Base-by-base conservation (phyloP, 2,113 vertebrate species). In the Callorhinus ursinus region DNA sequence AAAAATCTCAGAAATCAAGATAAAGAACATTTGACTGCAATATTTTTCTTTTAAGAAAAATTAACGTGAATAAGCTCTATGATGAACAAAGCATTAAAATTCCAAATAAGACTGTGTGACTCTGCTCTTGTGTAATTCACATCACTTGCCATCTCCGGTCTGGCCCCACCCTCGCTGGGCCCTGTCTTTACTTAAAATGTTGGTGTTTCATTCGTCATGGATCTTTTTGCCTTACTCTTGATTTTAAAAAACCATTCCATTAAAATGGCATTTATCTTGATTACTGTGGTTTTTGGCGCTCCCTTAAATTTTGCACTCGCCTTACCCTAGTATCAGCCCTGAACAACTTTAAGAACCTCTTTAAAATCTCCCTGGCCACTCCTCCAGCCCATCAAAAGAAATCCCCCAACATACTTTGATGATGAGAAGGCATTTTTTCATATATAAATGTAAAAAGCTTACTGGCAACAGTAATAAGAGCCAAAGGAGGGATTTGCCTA, bases 391-490 rank as follows among this genome's bases (percentile, higher is more conserved):
- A 87, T 14, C 76, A 55, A 49, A 95, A 76, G 39, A 95, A 86
- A 82, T 36, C 15, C 0, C 3, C n/a, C 26, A 53, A 59, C 49
- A 46, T 36, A 82, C 5, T 76, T 65, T 8, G 69, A 82, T 77
- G 81, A 88, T 26, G 69, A 15, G 28, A 94, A 74, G 49, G 28
- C 39, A 71, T 36, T 63, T 95, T 96, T 82, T 72, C 55, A 82
- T 55, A 63, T 31, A 76, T 69, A 92, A 85, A 96, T 76, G 67
- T 88, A 28, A 61, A 89, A 77, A 7, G 28, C 85, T 92, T 76
- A 49, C 51, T 36, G 65, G 22, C 42, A 69, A 91, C 72, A 86
- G 18, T 55, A 94, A 63, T 77, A 86, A 82, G 46, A 90, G 72
- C 65, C 80, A 72, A 89, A 28, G 77, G 18, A 88, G 55, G 84